These are phyloP conservation scores for Polypterus senegalus DNA, from an alignment of 2,113 vertebrate species.

Conservation along the genomic window DNA sequence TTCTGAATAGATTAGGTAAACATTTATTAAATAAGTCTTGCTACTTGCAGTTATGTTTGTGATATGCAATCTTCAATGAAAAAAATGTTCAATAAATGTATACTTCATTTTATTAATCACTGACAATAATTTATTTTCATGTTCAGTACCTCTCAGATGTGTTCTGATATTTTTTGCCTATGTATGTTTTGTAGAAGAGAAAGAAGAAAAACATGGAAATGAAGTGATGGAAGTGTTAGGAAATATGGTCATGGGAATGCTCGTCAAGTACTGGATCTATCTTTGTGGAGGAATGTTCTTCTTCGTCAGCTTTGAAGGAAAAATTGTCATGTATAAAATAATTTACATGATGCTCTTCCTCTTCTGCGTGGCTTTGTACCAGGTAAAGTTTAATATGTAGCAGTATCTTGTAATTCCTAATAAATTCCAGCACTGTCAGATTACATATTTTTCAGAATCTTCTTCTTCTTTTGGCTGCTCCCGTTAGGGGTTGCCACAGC, in stretches of 20 bases:
- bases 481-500: too few relatives aligned
- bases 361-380: conserved; percentile 90
- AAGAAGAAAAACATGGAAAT: conserved; percentile 54
- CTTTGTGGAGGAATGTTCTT: conserved; percentile 97
- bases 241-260: conserved; percentile 79
- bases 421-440: not conserved
- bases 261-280: conserved; percentile 97
- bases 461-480: too few relatives aligned
- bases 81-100: too few relatives aligned
- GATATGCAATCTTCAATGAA: too few relatives aligned
- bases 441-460: too few relatives aligned
- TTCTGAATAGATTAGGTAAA: too few relatives aligned
- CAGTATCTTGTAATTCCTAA: not conserved
- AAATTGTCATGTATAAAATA: conserved; percentile 95
- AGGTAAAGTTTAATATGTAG: conserved; percentile 48
- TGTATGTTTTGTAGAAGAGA: conserved; percentile 35
- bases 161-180: too few relatives aligned
- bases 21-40: too few relatives aligned
- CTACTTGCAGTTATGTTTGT: too few relatives aligned
- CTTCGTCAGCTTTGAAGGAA: conserved; percentile 93
- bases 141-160: not conserved
- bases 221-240: conserved; percentile 87
- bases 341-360: conserved; percentile 98
- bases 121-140: not conserved
- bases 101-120: too few relatives aligned